Conservation (phyloP, 2,888 invertebrate genomes). For the Bombylius major region DNA sequence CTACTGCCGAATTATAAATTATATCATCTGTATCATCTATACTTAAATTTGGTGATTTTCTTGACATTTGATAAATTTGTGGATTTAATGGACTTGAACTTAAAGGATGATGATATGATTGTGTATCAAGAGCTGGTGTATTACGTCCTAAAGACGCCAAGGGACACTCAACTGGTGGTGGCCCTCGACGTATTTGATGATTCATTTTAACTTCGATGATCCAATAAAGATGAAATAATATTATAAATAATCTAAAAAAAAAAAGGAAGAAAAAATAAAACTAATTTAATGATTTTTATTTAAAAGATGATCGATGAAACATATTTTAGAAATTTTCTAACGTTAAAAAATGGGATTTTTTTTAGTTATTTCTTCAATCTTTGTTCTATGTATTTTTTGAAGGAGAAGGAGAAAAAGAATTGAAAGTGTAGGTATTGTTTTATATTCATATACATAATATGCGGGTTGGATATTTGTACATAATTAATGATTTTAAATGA, state of each 20-base stretch:
- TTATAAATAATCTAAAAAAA: neutral
- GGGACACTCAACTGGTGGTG: slow-evolving; percentile 44
- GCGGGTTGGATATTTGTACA: too few species aligned
- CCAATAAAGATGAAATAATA: neutral
- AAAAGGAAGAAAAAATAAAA: too few species aligned
- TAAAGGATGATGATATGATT: slow-evolving; percentile 35
- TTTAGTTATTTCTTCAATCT: too few species aligned
- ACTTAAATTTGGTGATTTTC: slow-evolving; percentile 33
- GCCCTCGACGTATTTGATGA: slow-evolving; percentile 34
- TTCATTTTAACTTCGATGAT: slow-evolving; percentile 22
- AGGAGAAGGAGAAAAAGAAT: too few species aligned
- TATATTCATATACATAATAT: too few species aligned
- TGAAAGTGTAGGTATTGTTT: too few species aligned
- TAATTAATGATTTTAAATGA: too few species aligned
- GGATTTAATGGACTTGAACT: slow-evolving; percentile 38
- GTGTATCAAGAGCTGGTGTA: slow-evolving; percentile 32
- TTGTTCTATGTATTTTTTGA: too few species aligned
- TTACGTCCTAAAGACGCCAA: slow-evolving; percentile 45
- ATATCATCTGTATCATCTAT: slow-evolving; percentile 27
- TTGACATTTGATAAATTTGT: slow-evolving; percentile 37
- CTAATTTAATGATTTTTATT: neutral
- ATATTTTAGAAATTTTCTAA: too few species aligned
- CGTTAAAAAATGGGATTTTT: too few species aligned
- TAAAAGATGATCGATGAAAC: neutral
- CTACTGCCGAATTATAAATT: slow-evolving; percentile 27